A percentile compares a stretch with the other conserved stretches of the same genome.
Evolutionary conservation across 2,888 invertebrate species (phyloP).

Genomic region (Athrips mouffetella): DNA sequence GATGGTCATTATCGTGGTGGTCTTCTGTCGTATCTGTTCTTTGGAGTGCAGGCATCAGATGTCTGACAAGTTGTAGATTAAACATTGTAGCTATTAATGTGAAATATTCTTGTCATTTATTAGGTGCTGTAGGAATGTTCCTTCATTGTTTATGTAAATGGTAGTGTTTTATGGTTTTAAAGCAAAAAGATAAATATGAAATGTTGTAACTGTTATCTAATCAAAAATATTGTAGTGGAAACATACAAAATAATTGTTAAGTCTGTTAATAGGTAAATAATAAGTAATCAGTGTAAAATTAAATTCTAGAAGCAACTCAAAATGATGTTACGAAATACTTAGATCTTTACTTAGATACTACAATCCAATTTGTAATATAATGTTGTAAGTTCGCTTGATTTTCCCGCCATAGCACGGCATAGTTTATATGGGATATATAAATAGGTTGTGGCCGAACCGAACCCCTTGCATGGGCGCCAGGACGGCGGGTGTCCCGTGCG

Average conservation of each 20-base stretch:
- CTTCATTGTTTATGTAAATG: neutral
- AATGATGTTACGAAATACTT: too few relatives aligned
- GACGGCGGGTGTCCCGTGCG: slow-evolving; percentile 59
- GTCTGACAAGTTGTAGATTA: neutral
- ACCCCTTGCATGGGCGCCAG: slow-evolving; percentile 41
- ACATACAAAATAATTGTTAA: too few relatives aligned
- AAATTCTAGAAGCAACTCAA: too few relatives aligned
- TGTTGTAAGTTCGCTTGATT: neutral
- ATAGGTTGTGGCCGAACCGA: neutral
- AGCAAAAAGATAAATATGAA: too few relatives aligned
- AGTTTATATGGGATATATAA: neutral
- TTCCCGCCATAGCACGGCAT: neutral
- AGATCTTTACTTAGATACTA: too few relatives aligned
- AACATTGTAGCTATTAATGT: too few relatives aligned
- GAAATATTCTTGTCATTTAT: too few relatives aligned
- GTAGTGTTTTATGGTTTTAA: too few relatives aligned
- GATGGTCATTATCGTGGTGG: slow-evolving; percentile 42
- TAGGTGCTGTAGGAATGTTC: neutral
- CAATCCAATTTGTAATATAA: too few relatives aligned
- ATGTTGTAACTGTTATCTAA: too few relatives aligned
- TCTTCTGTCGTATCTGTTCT: slow-evolving; percentile 23
- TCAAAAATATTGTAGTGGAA: too few relatives aligned
- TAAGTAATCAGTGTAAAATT: too few relatives aligned
- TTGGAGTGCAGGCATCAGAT: slow-evolving; percentile 1
- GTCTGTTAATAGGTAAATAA: neutral